Evolutionary conservation across 1,140 invertebrate genomes (phyloP).

Genomic region (Nautilus pompilius): DNA sequence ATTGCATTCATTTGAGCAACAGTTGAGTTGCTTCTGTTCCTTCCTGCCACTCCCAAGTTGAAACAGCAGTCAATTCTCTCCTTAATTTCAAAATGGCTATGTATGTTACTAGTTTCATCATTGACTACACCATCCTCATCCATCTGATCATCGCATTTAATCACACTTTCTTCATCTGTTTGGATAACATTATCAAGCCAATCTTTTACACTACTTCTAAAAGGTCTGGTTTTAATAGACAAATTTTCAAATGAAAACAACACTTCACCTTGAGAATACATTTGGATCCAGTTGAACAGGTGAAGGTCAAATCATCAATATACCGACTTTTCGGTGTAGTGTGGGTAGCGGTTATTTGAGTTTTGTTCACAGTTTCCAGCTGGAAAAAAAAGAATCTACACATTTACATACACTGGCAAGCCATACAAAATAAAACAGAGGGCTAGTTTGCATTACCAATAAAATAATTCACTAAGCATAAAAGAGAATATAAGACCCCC

Average conservation of each 20-base stretch:
- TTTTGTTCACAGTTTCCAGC: slow-evolving; percentile 7
- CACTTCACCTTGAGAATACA: background rate
- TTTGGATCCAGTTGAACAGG: slow-evolving; percentile 25
- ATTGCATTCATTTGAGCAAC: too few species aligned
- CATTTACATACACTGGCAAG: too few species aligned
- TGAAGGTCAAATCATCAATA: slow-evolving; percentile 54
- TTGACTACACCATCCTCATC: background rate
- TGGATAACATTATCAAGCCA: background rate
- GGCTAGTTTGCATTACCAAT: too few species aligned
- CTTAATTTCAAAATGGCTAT: too few species aligned
- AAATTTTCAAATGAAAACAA: background rate
- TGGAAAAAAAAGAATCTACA: slow-evolving; percentile 14
- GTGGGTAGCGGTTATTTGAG: slow-evolving; percentile 46
- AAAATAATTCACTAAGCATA: too few species aligned
- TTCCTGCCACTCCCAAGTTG: too few species aligned
- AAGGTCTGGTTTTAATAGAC: background rate
- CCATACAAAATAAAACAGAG: too few species aligned
- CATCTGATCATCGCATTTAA: background rate
- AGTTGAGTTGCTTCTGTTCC: too few species aligned
- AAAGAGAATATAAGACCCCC: too few species aligned
- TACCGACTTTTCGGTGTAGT: slow-evolving; percentile 52
- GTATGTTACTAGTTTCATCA: too few species aligned
- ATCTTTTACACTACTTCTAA: background rate
- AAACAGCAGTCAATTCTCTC: too few species aligned
- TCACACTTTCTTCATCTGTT: background rate